Percentiles rank a stretch among this genome's conserved stretches.
Evolutionary conservation across 2,113 vertebrate genomes (phyloP).

Genomic region (Oreochromis aureus): DNA sequence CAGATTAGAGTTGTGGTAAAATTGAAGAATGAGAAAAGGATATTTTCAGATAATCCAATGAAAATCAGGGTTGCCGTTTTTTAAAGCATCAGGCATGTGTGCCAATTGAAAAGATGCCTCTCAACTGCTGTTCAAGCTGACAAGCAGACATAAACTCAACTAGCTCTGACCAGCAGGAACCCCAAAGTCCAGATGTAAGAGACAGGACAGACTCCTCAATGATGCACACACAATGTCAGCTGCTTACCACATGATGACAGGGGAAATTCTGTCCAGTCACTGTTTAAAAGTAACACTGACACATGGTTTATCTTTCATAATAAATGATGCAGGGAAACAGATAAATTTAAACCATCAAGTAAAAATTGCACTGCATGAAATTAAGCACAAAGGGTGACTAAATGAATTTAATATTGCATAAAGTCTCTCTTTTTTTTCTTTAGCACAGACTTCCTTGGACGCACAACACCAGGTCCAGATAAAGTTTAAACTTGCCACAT

Average conservation of each 20-base stretch:
- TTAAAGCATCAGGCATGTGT: neutral
- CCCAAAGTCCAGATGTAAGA: constrained; percentile 34
- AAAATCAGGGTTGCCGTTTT: neutral
- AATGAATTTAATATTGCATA: neutral
- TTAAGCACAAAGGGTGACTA: neutral
- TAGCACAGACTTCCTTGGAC: neutral
- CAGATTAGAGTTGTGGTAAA: neutral
- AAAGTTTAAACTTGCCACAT: neutral
- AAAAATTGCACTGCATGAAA: neutral
- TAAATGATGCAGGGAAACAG: neutral
- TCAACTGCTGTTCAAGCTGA: neutral
- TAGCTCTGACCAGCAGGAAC: constrained; percentile 8
- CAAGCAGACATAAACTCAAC: neutral
- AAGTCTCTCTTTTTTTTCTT: neutral
- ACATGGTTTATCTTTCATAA: neutral
- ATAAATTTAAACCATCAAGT: neutral
- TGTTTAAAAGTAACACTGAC: neutral
- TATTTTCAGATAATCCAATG: constrained; percentile 5
- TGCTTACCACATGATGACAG: neutral
- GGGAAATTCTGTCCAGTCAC: neutral
- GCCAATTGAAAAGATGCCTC: neutral
- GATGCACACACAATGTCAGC: constrained; percentile 2
- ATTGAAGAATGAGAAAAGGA: neutral
- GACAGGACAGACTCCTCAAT: constrained; percentile 15
- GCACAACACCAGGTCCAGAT: neutral